A percentile compares a stretch with the other conserved stretches of the same genome.
phyloP scores from a whole-genome alignment of 2,113 vertebrate species.

The Cheilinus undulatus region DNA sequence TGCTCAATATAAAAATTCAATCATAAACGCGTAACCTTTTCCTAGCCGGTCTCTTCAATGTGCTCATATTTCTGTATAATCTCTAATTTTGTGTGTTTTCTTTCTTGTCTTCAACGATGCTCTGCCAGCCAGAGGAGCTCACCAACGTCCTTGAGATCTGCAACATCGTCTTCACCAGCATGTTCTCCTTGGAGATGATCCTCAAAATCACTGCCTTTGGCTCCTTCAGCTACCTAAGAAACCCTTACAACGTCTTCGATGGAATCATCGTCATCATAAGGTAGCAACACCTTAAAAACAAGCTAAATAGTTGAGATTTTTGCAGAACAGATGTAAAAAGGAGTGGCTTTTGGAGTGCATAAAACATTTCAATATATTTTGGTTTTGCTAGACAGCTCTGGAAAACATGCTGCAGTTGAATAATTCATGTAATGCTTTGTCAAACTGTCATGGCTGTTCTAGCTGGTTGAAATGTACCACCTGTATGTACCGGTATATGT shows the following conservation, averaged over 20 bases:
- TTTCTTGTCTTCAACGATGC: background rate
- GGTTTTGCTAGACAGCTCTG: background rate
- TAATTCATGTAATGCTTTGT: constrained; percentile 49
- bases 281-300: constrained; percentile 61
- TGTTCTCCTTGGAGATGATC: constrained; percentile 99
- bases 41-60: background rate
- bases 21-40: no score
- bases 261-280: constrained; percentile 98
- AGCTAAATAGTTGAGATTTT: background rate
- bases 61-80: background rate
- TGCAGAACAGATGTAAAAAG: rapidly evolving
- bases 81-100: background rate
- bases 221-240: constrained; percentile 93
- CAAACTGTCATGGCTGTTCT: constrained; percentile 14
- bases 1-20: no score
- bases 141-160: constrained; percentile 98
- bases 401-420: constrained; percentile 20
- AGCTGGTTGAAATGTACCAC: constrained; percentile 46
- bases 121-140: constrained; percentile 91
- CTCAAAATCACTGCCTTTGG: constrained; percentile 95
- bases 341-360: background rate
- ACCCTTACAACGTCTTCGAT: constrained; percentile 97
- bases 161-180: constrained; percentile 98
- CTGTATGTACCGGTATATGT: constrained; percentile 51
- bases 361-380: background rate